phyloP scores from a whole-genome alignment of 2,797 vertebrate species.

The Poliocrania exsul region DNA sequence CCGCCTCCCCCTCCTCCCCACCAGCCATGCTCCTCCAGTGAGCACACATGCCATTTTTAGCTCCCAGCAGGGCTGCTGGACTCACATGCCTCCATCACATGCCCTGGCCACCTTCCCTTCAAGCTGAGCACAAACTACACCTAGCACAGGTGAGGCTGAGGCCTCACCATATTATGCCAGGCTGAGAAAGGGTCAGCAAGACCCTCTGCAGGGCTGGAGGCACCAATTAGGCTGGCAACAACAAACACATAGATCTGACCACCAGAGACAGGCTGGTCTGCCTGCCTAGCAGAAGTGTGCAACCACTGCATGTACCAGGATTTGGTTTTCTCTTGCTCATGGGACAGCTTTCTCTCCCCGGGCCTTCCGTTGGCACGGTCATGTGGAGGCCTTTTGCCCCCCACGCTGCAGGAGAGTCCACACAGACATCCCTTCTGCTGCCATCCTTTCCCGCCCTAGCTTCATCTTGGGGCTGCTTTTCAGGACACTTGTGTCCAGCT shows the following conservation, averaged over 20 bases:
- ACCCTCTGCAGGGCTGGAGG: not conserved
- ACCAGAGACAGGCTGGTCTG: rapidly evolving
- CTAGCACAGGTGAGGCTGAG: slow-evolving; percentile 14
- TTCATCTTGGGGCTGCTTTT: not conserved
- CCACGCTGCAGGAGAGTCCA: not conserved
- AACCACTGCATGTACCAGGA: not conserved
- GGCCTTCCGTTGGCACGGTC: not conserved
- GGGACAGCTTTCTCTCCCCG: not conserved
- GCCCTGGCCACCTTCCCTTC: not conserved
- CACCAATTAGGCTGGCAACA: not conserved
- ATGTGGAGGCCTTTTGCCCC: not conserved
- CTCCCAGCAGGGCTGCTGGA: slow-evolving; percentile 30
- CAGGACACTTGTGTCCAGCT: rapidly evolving
- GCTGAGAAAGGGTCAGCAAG: not conserved
- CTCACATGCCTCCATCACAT: slow-evolving; percentile 67
- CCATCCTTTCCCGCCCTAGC: not conserved
- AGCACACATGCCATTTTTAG: slow-evolving; percentile 68
- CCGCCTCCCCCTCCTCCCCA: not conserved
- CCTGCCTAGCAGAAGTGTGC: not conserved
- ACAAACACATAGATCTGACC: rapidly evolving
- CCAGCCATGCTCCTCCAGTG: slow-evolving; percentile 59
- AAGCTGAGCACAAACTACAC: not conserved
- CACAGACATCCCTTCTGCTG: not conserved
- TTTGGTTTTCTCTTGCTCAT: not conserved
- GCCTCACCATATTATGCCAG: rapidly evolving